Evolutionary conservation across 1,140 invertebrate genomes (phyloP), one percentile per base, ranked within the genome.

Genomic region (Atta cephalotes): DNA sequence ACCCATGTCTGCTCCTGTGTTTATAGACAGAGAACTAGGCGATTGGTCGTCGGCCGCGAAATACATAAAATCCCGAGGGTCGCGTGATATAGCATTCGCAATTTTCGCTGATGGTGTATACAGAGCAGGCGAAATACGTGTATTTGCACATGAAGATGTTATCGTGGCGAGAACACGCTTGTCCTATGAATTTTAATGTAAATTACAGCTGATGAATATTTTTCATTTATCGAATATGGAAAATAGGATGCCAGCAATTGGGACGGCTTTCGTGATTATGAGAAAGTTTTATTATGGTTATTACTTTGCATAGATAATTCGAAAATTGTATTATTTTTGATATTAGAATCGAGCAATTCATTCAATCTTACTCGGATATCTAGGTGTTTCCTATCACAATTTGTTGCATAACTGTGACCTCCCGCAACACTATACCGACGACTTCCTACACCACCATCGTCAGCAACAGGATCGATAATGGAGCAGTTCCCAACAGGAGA

Each of bases 181-280:
- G 70, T 76, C 18, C 39, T 9, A 84, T 84, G 80, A 74, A 84
- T 84, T 76, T 84, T 84, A 84, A 84, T 84, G 74, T 51, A 84
- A 76, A 84, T 84, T 84, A 74, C 62, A 76, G 25, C 78, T 10
- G 49, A 2, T 45, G 39, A 28, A 9, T n/a, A 3, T 35, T 72
- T 74, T 84, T 62, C 9, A 28, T 58, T 66, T 74, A 62, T 62
- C 53, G 7, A 28, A 35, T 31, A 31, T n/a, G 77, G 35, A 16
- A 39, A 25, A 58, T 58, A 28, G 18, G 3, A 18, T 5, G 39
- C 14, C 70, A 2, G n/a, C 16, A 10, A 60, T 72, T 14, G 14
- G 5, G 3, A 58, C 16, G 9, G 16, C 18, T 10, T 28, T 49
- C 18, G 25, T 51, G 18, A 14, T 62, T 62, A 51, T 3, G 25